phyloP scores from a whole-genome alignment of 2,797 vertebrate species.

The Sciaenops ocellatus region DNA sequence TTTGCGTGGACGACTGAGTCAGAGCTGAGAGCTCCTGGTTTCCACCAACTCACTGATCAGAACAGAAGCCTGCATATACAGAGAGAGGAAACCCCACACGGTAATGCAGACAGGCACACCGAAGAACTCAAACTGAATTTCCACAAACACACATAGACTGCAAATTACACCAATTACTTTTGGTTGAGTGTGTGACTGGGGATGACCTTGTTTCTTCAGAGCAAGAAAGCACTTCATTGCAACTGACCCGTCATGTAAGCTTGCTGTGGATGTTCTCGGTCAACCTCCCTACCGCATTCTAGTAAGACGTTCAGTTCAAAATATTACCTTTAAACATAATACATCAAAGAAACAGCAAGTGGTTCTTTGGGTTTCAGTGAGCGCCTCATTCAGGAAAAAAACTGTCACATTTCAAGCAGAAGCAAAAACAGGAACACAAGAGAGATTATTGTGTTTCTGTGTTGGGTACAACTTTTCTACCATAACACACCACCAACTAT shows the following conservation, averaged over 20 bases:
- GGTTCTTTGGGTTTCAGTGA: neutral
- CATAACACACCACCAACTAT: too few relatives aligned
- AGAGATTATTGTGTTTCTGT: too few relatives aligned
- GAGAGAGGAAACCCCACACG: neutral
- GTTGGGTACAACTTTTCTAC: too few relatives aligned
- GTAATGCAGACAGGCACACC: neutral
- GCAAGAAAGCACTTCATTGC: neutral
- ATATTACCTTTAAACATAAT: neutral
- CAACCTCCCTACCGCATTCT: too few relatives aligned
- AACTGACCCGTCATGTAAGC: too few relatives aligned
- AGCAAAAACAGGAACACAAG: too few relatives aligned
- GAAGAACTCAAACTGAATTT: neutral
- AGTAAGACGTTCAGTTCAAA: neutral
- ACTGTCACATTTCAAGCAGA: too few relatives aligned
- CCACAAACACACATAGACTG: neutral
- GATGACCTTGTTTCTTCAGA: neutral
- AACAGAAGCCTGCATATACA: constrained; percentile 4
- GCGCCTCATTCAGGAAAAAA: too few relatives aligned
- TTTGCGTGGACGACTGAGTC: constrained; percentile 13
- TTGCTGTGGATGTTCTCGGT: neutral
- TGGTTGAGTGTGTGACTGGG: neutral
- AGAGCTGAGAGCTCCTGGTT: neutral
- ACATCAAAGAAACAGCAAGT: neutral
- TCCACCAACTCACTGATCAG: constrained; percentile 19
- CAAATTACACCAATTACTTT: neutral